Evolutionary conservation across 2,113 vertebrate genomes (phyloP), one percentile per base, ranked within the genome.

Genomic region (Hippocampus guttulatus): DNA sequence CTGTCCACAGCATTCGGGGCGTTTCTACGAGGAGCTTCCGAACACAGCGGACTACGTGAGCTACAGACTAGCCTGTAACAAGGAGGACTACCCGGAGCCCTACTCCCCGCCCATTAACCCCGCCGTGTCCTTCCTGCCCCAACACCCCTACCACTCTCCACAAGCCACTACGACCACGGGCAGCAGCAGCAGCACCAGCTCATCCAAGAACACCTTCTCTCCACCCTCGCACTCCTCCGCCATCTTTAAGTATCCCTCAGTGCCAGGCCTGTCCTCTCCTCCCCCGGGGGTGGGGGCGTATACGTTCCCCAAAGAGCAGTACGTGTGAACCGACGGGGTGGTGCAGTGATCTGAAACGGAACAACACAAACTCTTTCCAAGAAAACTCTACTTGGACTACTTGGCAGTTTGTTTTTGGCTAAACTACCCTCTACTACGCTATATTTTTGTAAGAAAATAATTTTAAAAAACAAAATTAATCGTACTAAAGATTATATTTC

Each of bases 221-320:
- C 88, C 86, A 87, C 91, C 68, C 71, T 90, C 81, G 81, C 91
- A 92, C 75, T 87, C 90, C 77, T 77, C 90, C 47, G 71, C 93
- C 80, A 77, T 88, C 65, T 94, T 95, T 81, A 93, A 91, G 70
- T 95, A 93, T 82, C 92, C 94, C 1, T 88, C 93, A 16, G 70
- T 90, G 8, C 83, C 91, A 0, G 93, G 91, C 40, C 88, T 94
- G 77, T 84, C 93, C 40, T 90, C 93, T 62, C 91, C 93, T 61
- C 92, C 88, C 0, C 84, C 84, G 0, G 88, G 88, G 20, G 75
- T 84, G 21, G 85, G 77, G 0, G 61, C 93, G 2, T 94, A 94
- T 86, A 93, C 94, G 66, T 95, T 94, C 75, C 94, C 94, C 71
- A 94, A 95, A 90, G 94, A 96, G 86, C 94, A 95, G 84, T 95